These are phyloP conservation scores for Buphagus erythrorhynchus DNA, from an alignment of 2,797 vertebrate species.

Conservation along the genomic window DNA sequence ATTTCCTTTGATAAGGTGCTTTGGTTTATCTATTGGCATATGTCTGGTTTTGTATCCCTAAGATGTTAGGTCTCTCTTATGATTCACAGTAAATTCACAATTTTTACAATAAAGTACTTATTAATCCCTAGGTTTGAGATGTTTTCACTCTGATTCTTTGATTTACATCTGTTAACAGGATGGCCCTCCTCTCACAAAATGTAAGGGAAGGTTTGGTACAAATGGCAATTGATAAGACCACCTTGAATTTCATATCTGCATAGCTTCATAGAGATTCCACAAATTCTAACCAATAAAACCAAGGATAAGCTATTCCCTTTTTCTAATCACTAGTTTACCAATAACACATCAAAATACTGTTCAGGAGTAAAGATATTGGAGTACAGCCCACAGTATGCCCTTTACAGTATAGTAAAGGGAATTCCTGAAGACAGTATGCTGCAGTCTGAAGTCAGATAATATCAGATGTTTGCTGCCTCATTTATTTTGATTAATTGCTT, in stretches of 20 bases:
- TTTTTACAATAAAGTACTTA: not conserved
- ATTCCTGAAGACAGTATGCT: not conserved
- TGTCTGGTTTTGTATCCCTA: not conserved
- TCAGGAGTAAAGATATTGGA: not conserved
- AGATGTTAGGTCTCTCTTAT: not conserved
- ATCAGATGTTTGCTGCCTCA: slow-evolving; percentile 40
- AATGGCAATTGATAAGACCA: not conserved
- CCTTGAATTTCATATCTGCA: not conserved
- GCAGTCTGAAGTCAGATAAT: not conserved
- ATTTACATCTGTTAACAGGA: not conserved
- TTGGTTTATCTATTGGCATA: not conserved
- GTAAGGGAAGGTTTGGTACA: not conserved
- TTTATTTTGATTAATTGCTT: slow-evolving; percentile 65
- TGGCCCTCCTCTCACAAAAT: not conserved
- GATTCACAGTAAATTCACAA: not conserved
- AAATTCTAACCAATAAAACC: not conserved
- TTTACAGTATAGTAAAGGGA: not conserved
- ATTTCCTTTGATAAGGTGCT: not conserved
- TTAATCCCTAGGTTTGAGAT: not conserved
- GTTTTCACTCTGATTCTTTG: not conserved
- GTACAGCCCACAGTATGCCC: not conserved
- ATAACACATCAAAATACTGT: not conserved
- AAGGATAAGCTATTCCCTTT: not conserved
- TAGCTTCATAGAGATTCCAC: not conserved
- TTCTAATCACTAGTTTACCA: not conserved